Base-by-base conservation (phyloP, 2,888 invertebrate genomes). In the Eugnorisma glareosa region DNA sequence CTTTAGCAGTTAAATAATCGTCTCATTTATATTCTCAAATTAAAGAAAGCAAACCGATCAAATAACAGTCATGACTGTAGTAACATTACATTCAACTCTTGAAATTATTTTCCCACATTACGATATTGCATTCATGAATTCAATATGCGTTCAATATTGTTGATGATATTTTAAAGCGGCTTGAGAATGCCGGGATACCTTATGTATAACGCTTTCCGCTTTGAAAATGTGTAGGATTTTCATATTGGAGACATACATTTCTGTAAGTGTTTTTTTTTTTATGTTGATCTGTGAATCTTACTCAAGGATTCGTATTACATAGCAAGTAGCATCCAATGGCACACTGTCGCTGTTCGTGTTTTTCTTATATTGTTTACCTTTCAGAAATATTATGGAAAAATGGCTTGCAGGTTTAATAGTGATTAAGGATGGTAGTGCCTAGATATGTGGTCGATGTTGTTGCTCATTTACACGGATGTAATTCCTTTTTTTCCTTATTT, bases 61-160 rank as follows among this genome's bases (percentile, higher is more conserved):
- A 57, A 67, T 70, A 66, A 28, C 40, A 67, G 24, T 13, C 31
- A 21, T 8, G 0, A 18, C 21, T 6, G 11, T 54, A 15, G 11
- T 54, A 15, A 51, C 43, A 69, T 74, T 13, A 24, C 28, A 67
- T 83, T 28, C n/a, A 69, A 66, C 21, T 45, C 48, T 66, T 64
- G 31, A 69, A 71, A 77, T 73, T 64, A 40, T 59, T 72, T 73
- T 43, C 67, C 45, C 13, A 37, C 35, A 31, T 31, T 45, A 54
- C 61, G n/a, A 68, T 83, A 51, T 74, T 59, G 67, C 73, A 85
- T 86, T 86, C 88, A 87, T 78, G 35, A 73, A 81, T 88, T 77
- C 77, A 66, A 76, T 80, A 76, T 37, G 61, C 74, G 77, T 85
- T 77, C 75, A 76, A 87, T 87, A 83, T 79, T 57, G 77, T 78